Evolutionary conservation across 2,113 vertebrate genomes (phyloP).

Genomic region (Rhinoptilus africanus): DNA sequence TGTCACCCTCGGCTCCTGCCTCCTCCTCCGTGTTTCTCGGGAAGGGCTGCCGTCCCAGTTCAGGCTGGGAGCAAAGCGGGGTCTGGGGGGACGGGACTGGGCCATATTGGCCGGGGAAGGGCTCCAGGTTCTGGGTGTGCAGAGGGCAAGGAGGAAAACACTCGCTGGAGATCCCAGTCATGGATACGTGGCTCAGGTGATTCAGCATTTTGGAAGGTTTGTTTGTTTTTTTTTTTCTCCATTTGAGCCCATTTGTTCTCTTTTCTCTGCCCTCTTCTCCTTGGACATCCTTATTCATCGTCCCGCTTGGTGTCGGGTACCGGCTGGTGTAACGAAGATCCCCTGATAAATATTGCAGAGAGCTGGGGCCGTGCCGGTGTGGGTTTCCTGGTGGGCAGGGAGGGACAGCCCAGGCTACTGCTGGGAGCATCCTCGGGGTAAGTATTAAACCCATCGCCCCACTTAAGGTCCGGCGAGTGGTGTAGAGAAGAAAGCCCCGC

Average conservation of each 20-base stretch:
- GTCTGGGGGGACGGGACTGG: not conserved
- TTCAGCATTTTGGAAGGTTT: fast-evolving
- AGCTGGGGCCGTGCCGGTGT: not conserved
- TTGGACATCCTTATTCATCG: not conserved
- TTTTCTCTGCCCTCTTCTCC: not conserved
- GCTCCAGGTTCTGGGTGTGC: not conserved
- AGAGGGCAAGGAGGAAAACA: not conserved
- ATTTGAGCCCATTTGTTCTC: not conserved
- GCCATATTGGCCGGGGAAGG: not conserved
- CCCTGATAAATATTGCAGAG: not conserved
- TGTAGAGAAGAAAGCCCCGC: not conserved
- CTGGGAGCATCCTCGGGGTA: fast-evolving
- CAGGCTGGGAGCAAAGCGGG: not conserved
- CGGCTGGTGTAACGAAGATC: fast-evolving
- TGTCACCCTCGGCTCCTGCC: not conserved
- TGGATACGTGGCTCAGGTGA: not conserved
- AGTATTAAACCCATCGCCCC: not conserved
- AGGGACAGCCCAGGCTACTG: not conserved
- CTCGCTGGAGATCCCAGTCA: fast-evolving
- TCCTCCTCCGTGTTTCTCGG: not conserved
- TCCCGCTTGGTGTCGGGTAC: not conserved
- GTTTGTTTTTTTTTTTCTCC: not conserved
- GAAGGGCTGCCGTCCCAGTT: too few species aligned
- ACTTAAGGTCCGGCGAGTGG: fast-evolving
- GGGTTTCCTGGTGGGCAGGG: not conserved